Conservation (phyloP, 2,888 invertebrate species). For the Stenolophus ochropezus region DNA sequence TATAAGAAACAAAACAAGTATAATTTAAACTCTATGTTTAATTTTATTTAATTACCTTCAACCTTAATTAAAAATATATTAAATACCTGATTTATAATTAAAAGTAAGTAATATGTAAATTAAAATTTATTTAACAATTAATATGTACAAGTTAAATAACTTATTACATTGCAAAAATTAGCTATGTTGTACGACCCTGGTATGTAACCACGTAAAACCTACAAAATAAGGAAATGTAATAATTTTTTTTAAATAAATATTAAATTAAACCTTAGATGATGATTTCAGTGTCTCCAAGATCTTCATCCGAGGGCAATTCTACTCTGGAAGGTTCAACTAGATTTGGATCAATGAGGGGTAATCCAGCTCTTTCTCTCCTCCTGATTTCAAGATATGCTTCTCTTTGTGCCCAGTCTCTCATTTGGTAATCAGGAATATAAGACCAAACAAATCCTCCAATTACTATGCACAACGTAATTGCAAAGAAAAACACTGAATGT, state of each 20-base stretch:
- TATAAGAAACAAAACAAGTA: too few species aligned
- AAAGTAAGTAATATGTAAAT: neutral
- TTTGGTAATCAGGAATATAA: conserved; percentile 85
- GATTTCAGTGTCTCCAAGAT: conserved; percentile 88
- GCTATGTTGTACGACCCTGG: neutral
- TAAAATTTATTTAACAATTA: conserved; percentile 41
- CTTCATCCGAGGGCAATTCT: conserved; percentile 89
- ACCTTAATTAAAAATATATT: too few species aligned
- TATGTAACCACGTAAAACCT: neutral
- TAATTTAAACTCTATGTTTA: too few species aligned
- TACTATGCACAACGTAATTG: conserved; percentile 82
- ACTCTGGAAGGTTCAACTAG: conserved; percentile 83
- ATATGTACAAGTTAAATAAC: conserved; percentile 46
- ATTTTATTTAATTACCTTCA: too few species aligned
- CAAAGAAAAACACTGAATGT: conserved; percentile 82
- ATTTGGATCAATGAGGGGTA: conserved; percentile 88
- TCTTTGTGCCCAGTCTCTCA: conserved; percentile 90
- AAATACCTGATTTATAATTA: neutral
- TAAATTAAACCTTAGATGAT: conserved; percentile 81
- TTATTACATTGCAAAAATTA: conserved; percentile 28
- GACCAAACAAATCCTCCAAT: conserved; percentile 80
- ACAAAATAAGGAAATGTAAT: neutral
- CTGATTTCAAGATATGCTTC: conserved; percentile 93
- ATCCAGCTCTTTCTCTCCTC: conserved; percentile 87
- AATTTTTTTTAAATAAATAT: neutral